Conservation (phyloP, 2,113 vertebrate species). For the Laticauda colubrina region DNA sequence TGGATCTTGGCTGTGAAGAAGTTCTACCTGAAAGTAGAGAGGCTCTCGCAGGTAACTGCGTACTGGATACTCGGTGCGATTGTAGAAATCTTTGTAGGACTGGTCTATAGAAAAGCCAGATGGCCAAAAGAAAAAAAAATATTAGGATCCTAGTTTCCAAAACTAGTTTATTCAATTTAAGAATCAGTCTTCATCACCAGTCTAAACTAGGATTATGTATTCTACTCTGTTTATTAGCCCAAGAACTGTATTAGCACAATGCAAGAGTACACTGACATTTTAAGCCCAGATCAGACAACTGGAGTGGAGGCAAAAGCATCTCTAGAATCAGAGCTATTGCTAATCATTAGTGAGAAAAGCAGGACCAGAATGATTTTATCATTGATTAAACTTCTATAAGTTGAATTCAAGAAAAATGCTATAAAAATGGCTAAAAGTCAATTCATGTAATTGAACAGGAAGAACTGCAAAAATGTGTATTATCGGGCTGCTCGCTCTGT, state of each 20-base stretch:
- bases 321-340: background rate
- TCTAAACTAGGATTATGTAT: background rate
- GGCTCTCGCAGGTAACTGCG: conserved; percentile 62
- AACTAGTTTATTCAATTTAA: background rate
- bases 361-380: background rate
- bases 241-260: background rate
- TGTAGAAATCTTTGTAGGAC: conserved; percentile 53
- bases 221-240: background rate
- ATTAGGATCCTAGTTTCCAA: background rate
- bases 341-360: background rate
- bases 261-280: background rate
- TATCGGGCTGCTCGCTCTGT: background rate
- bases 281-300: background rate
- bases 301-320: background rate
- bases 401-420: background rate
- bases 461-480: background rate
- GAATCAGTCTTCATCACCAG: background rate
- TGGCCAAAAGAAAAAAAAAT: no score
- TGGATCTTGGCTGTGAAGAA: conserved; percentile 57
- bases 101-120: conserved; percentile 36
- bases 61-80: conserved; percentile 60
- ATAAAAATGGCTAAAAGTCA: background rate
- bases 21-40: conserved; percentile 67
- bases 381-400: background rate
- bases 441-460: background rate